phyloP scores from a whole-genome alignment of 1,140 invertebrate genomes.

The Drosophila rhopaloa region DNA sequence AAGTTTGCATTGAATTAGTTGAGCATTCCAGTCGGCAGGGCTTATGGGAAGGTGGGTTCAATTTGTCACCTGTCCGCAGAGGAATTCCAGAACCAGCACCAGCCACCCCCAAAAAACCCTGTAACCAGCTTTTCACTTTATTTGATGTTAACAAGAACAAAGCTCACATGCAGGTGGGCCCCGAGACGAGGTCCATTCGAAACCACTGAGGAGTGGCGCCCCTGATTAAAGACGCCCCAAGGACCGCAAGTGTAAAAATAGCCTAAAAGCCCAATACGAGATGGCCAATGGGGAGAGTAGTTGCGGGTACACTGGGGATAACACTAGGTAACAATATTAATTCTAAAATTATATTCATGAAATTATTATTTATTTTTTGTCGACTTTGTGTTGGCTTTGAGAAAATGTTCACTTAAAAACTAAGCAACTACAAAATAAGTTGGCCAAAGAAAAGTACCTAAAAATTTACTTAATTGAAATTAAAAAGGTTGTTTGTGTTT shows the following conservation, averaged over 20 bases:
- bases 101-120: background rate
- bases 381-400: too few relatives aligned
- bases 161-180: conserved; percentile 42
- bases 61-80: conserved; percentile 16
- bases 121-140: conserved; percentile 15
- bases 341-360: too few relatives aligned
- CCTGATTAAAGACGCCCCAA: conserved; percentile 59
- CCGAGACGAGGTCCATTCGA: conserved; percentile 6
- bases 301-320: conserved; percentile 6
- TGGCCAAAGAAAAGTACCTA: too few relatives aligned
- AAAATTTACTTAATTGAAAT: too few relatives aligned
- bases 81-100: background rate
- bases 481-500: too few relatives aligned
- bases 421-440: too few relatives aligned
- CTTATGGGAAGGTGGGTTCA: conserved; percentile 12
- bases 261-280: conserved; percentile 17
- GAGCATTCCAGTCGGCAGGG: background rate
- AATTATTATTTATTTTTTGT: too few relatives aligned
- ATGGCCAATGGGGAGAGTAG: conserved; percentile 6
- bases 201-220: conserved; percentile 33
- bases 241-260: conserved; percentile 62
- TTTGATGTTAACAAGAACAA: conserved; percentile 36
- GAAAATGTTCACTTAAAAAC: too few relatives aligned
- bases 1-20: conserved; percentile 46
- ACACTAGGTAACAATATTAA: background rate